Evolutionary conservation across 2,888 invertebrate species (phyloP), one percentile per base, ranked within the genome.

Genomic region (Diadegma fenestrale): DNA sequence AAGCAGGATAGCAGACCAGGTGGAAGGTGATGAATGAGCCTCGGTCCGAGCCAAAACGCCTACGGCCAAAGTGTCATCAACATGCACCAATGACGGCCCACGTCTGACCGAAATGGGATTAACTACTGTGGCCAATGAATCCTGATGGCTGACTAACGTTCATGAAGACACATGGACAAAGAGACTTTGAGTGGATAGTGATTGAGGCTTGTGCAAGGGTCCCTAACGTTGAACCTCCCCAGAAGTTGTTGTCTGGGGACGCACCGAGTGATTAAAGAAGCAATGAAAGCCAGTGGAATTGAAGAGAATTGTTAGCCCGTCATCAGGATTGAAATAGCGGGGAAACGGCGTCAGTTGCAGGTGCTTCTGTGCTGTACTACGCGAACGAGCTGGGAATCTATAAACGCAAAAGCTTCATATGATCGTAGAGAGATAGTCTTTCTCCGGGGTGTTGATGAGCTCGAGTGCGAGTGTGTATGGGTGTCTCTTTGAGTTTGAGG

Each of bases 1-100:
- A 19, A 66, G 22, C 41, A 43, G 37, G 37, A 37, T 33, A 64
- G 37, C 66, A 66, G 66, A 14, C 14, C 43, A 66, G 41, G 66
- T 26, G 66, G 66, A 66, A 43, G 66, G 66, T 66, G 66, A 66
- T 66, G 66, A 43, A 43, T 66, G 14, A 19, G 41, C 43, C 41
- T 43, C 14, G 41, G 41, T 66, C n/a, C 12, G 10, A 66, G 41
- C 22, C 12, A 43, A 22, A 26, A 66, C 26, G 19, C 37, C 19
- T 43, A 12, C 66, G 19, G 12, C 12, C 5, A 8, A 69, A 69
- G 69, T 45, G 6, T 26, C 69, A 30, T 69, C 69, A 26, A 14
- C 8, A n/a, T n/a, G n/a, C n/a, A 7, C 19, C 51, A 71, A 54
- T 54, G 71, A 43, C 48, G 33, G 12, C 19, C 33, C 33, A 19